A percentile compares a stretch with the other conserved stretches of the same genome.
phyloP scores from a whole-genome alignment of 2,113 vertebrate genomes.

The Poeciliopsis turrubarensis region DNA sequence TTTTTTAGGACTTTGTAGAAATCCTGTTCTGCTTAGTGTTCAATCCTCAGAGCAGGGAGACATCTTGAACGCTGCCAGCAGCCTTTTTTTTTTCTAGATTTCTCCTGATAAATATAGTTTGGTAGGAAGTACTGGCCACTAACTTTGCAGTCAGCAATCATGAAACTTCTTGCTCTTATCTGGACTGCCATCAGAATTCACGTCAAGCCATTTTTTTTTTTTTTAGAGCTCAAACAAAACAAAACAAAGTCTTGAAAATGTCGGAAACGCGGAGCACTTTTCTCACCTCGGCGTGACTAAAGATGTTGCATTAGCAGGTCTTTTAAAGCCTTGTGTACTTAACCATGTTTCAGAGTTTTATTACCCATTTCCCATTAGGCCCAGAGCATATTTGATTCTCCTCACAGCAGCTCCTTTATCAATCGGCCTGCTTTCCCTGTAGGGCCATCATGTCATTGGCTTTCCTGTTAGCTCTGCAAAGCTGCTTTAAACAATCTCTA shows the following conservation, averaged over 20 bases:
- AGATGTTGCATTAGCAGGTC: background rate
- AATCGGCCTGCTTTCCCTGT: background rate
- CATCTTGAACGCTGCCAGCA: too few species aligned
- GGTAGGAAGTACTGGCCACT: constrained; percentile 20
- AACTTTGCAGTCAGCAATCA: constrained; percentile 43
- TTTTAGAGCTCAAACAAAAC: background rate
- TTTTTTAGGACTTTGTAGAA: too few species aligned
- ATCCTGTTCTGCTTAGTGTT: too few species aligned
- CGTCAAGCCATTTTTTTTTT: too few species aligned
- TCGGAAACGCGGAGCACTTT: too few species aligned
- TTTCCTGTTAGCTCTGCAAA: constrained; percentile 10
- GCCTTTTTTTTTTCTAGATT: too few species aligned
- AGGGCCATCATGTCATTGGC: background rate
- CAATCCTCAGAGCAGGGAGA: too few species aligned
- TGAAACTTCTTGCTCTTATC: constrained; percentile 25
- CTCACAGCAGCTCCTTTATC: constrained; percentile 16
- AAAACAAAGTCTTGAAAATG: too few species aligned
- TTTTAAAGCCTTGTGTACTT: background rate
- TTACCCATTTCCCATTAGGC: background rate
- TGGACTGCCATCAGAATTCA: constrained; percentile 4
- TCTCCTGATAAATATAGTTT: background rate
- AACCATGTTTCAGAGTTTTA: constrained; percentile 1
- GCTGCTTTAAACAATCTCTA: constrained; percentile 10
- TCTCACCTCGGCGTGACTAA: too few species aligned
- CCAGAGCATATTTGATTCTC: background rate